Conservation (phyloP, 2,797 vertebrate genomes). For the Cryptoblepharus egeriae region DNA sequence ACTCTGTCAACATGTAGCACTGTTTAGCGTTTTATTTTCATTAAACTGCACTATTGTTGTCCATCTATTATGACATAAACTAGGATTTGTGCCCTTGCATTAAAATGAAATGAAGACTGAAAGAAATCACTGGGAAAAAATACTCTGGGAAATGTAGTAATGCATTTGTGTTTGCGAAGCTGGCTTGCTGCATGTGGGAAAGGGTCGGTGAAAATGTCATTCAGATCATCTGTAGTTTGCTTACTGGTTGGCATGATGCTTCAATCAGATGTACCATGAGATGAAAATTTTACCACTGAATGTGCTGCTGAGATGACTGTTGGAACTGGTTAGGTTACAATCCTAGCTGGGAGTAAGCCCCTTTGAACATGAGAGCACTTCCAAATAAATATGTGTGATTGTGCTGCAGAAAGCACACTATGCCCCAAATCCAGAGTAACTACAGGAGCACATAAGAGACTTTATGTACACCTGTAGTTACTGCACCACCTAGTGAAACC, state of each 20-base stretch:
- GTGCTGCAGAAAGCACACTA: background rate
- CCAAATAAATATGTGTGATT: background rate
- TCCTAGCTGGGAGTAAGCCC: no score
- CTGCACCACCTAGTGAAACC: no score
- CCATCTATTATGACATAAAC: constrained; percentile 69
- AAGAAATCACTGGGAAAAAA: constrained; percentile 34
- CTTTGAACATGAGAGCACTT: no score
- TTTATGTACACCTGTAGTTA: no score
- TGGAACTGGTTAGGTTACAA: background rate
- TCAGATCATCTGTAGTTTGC: background rate
- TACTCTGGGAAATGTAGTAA: constrained; percentile 23
- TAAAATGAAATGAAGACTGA: constrained; percentile 49
- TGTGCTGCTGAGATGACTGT: background rate
- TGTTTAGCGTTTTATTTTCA: constrained; percentile 72
- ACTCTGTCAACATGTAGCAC: constrained; percentile 71
- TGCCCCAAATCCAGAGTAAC: no score
- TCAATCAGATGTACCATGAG: background rate
- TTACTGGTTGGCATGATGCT: background rate
- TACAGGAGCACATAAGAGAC: no score
- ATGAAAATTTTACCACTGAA: background rate
- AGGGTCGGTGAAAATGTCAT: constrained; percentile 20
- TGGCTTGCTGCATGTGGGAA: constrained; percentile 10
- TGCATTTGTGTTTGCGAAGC: constrained; percentile 21
- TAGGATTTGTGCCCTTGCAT: constrained; percentile 62
- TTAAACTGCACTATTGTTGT: constrained; percentile 67